phyloP scores from a whole-genome alignment of 2,888 invertebrate genomes.

The Microplitis manilae region DNA sequence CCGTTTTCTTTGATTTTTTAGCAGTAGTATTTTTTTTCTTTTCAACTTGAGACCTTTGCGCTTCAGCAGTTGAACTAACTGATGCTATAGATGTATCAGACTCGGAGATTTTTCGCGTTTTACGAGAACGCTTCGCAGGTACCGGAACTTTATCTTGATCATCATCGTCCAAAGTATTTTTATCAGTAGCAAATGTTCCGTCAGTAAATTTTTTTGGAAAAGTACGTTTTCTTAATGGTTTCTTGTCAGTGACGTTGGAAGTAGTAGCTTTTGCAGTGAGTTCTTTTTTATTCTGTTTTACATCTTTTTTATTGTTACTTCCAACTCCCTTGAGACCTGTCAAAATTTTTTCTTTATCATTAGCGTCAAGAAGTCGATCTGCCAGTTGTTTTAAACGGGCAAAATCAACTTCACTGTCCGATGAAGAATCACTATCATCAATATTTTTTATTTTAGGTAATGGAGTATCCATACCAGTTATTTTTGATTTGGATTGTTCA shows the following conservation, averaged over 20 bases:
- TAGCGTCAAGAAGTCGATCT: not conserved
- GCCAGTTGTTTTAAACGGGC: not conserved
- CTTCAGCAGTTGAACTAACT: not conserved
- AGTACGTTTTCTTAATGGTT: not conserved
- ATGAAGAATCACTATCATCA: conserved; percentile 1
- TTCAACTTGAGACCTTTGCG: not conserved
- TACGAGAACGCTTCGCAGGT: not conserved
- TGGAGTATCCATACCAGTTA: not conserved
- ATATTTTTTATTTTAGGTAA: not conserved
- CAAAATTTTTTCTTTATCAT: not conserved
- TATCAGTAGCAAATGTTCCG: not conserved
- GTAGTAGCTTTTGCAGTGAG: not conserved
- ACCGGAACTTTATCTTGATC: not conserved
- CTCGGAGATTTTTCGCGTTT: not conserved
- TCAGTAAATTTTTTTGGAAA: not conserved
- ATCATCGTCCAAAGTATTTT: not conserved
- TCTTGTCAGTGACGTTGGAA: not conserved
- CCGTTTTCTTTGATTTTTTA: not conserved
- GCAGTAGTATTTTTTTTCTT: not conserved
- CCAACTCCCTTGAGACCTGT: not conserved
- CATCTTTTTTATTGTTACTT: not conserved
- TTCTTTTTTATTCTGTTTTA: not conserved
- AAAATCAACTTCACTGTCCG: not conserved
- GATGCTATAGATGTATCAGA: not conserved
- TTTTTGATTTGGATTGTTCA: not conserved